A percentile compares a stretch with the other conserved stretches of the same genome.
These are phyloP conservation scores for Andrena minutula DNA, from an alignment of 2,888 invertebrate genomes.

Conservation along the genomic window DNA sequence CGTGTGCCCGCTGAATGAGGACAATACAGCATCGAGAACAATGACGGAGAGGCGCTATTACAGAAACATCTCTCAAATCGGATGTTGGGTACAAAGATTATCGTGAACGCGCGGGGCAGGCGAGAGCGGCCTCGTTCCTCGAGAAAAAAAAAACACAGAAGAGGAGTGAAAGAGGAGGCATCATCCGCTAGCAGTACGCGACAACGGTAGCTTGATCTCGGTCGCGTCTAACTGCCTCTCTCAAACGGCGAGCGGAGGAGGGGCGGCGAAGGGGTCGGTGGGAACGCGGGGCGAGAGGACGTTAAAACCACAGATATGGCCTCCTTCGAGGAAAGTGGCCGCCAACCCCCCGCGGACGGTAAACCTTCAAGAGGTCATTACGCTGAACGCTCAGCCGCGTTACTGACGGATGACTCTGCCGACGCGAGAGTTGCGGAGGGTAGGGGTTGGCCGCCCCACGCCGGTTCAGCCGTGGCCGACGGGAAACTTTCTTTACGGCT, in stretches of 20 bases:
- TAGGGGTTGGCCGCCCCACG: not conserved
- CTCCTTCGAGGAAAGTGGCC: constrained; percentile 63
- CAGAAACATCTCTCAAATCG: constrained; percentile 55
- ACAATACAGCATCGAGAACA: constrained; percentile 54
- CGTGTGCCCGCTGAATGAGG: constrained; percentile 36
- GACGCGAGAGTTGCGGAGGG: not conserved
- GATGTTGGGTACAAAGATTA: constrained; percentile 54
- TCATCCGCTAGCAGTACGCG: constrained; percentile 16
- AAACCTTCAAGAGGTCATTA: constrained; percentile 61
- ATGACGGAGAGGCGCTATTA: constrained; percentile 44
- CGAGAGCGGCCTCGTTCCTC: constrained; percentile 48
- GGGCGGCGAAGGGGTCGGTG: not conserved
- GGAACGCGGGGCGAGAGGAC: constrained; percentile 1
- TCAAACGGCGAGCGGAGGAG: not conserved
- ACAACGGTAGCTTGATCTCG: constrained; percentile 23
- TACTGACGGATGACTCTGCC: constrained; percentile 44
- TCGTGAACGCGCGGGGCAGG: constrained; percentile 25
- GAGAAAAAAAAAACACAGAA: constrained; percentile 14
- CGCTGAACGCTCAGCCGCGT: constrained; percentile 38
- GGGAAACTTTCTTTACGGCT: constrained; percentile 68
- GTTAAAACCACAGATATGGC: constrained; percentile 63
- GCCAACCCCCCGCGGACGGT: constrained; percentile 15
- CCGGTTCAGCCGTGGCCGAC: constrained; percentile 46
- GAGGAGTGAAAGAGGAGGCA: not conserved
- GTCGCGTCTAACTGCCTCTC: constrained; percentile 23